phyloP scores from a whole-genome alignment of 92 coral and sea anemone species.

The Montipora capitata region DNA sequence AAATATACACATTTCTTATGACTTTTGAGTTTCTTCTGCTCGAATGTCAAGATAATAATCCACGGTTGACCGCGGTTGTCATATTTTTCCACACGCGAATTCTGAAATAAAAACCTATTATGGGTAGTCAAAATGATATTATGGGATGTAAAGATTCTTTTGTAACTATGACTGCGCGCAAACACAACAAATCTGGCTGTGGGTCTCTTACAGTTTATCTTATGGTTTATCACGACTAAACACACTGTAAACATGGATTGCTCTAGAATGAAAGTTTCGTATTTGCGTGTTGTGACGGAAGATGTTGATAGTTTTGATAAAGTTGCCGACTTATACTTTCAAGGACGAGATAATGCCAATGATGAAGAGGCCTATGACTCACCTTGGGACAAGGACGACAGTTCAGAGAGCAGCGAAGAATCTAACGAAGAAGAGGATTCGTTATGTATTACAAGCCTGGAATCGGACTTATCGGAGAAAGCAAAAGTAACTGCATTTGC shows the following conservation, averaged over 20 bases:
- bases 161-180: constrained; percentile 17
- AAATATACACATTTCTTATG: constrained; percentile 2
- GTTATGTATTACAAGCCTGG: constrained; percentile 10
- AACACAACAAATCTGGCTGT: neutral
- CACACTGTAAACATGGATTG: neutral
- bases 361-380: neutral
- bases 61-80: neutral
- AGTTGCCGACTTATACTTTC: constrained; percentile 19
- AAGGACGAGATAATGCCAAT: constrained; percentile 14
- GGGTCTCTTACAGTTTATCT: neutral
- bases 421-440: constrained; percentile 2
- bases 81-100: neutral
- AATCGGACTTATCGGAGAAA: constrained; percentile 41
- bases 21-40: neutral
- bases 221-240: neutral
- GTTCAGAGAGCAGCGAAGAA: constrained; percentile 4
- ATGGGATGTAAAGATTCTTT: neutral
- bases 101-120: neutral
- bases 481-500: constrained; percentile 26
- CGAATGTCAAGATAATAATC: neutral
- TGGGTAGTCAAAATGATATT: neutral
- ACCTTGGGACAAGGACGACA: neutral
- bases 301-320: constrained; percentile 20
- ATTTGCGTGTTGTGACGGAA: constrained; percentile 11
- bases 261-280: constrained; percentile 17